phyloP scores from a whole-genome alignment of 2,113 vertebrate genomes.

The Syrrhaptes paradoxus region DNA sequence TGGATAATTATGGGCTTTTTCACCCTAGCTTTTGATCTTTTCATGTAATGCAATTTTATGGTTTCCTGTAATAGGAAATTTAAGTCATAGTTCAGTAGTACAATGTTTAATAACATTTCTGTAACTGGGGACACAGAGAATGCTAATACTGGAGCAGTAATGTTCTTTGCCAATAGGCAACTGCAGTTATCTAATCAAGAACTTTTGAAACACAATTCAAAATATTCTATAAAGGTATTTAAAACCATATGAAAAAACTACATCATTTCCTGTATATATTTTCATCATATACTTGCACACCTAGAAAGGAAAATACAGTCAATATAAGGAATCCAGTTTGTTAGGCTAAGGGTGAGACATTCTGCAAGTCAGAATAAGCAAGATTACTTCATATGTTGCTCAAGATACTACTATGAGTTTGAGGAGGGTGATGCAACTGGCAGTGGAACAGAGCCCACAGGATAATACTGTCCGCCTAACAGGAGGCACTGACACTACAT shows the following conservation, averaged over 20 bases:
- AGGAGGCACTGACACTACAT: neutral
- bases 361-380: neutral
- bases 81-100: slow-evolving; percentile 56
- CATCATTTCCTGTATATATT: neutral
- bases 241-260: neutral
- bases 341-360: neutral
- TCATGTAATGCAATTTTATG: slow-evolving; percentile 8
- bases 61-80: slow-evolving; percentile 62
- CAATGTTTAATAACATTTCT: slow-evolving; percentile 16
- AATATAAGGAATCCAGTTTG: neutral
- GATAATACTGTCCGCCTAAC: neutral
- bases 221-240: neutral
- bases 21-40: slow-evolving; percentile 47
- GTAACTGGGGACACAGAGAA: neutral
- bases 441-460: neutral
- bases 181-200: neutral
- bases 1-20: neutral
- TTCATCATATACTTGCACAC: neutral
- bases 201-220: neutral
- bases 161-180: neutral
- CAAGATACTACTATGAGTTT: neutral
- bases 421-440: neutral
- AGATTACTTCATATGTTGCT: slow-evolving; percentile 22
- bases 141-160: neutral
- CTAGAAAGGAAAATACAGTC: neutral